Conservation (phyloP, 2,113 vertebrate genomes). For the Serinus canaria region DNA sequence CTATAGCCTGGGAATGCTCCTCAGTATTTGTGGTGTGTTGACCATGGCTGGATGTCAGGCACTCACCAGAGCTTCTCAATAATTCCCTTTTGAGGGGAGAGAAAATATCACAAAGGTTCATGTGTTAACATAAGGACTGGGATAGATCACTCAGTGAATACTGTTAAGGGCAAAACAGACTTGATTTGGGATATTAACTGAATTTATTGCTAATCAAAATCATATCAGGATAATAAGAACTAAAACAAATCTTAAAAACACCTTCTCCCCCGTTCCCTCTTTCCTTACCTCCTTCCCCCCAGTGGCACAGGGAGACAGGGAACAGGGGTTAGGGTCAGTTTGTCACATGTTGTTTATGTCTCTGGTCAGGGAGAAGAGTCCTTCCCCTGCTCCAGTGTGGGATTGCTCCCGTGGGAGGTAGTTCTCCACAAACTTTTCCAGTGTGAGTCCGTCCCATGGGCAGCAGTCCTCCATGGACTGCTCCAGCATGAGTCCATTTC, state of each 20-base stretch:
- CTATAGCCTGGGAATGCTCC: neutral
- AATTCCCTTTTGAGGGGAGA: neutral
- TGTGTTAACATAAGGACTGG: accelerated
- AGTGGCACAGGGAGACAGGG: neutral
- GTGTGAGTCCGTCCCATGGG: accelerated
- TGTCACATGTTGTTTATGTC: neutral
- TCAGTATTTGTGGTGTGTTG: neutral
- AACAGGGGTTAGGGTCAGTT: neutral
- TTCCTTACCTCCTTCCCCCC: neutral
- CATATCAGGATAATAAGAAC: neutral
- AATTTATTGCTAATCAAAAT: neutral
- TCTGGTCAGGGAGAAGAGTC: neutral
- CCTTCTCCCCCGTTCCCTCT: neutral
- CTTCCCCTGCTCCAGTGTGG: neutral
- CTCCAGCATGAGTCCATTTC: neutral
- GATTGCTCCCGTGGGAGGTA: neutral
- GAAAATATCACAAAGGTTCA: neutral
- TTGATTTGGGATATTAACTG: neutral
- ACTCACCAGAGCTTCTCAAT: neutral
- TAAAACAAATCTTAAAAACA: neutral
- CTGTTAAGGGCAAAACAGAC: neutral
- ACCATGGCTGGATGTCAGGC: neutral
- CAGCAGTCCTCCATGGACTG: neutral
- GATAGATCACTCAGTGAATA: neutral
- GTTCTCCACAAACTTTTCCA: neutral